Evolutionary conservation across 2,888 invertebrate species (phyloP), one percentile per base, ranked within the genome.

Genomic region (Microplitis deprimator): DNA sequence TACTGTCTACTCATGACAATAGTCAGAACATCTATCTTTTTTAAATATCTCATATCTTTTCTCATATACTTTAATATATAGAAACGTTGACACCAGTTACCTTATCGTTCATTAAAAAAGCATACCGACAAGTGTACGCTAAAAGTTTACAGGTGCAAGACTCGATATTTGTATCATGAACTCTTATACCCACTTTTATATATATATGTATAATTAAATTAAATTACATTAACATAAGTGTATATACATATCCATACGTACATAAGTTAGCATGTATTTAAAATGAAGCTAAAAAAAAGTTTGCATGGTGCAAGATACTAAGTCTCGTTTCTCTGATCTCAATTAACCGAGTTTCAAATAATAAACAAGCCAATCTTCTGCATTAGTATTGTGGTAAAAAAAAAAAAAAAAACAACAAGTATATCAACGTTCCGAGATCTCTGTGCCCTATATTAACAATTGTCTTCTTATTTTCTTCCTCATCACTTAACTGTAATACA

Each of bases 91-190:
- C 29, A 17, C 62, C n/a, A 16, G 20, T 16, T 17, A 62, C 39
- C 73, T 73, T 73, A 73, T 73, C 73, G 65, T 41, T 17, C 17
- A 39, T 64, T 29, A 29, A 6, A 73, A 64, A 64, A 65, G 50
- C 62, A n/a, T 8, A 62, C 39, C 71, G 65, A 65, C 73, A 65
- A 73, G 65, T 73, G 29, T 65, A 50, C 50, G 13, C 50, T 50
- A 50, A 50, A 50, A 50, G 50, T 50, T 50, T 50, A 73, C 73
- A 73, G 64, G 73, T 73, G 73, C 65, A 73, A 20, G 13, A 50
- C 6, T 40, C 20, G 13, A 20, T 65, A 64, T 64, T 62, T 62
- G 41, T 65, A 62, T 38, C 60, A 10, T 39, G 16, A 1, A 20
- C 40, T 41, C 41, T 64, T 40, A 39, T 17, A n/a, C 50, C 50